These are phyloP conservation scores for Sebastiscus tertius DNA, from an alignment of 2,797 vertebrate species.

Conservation along the genomic window DNA sequence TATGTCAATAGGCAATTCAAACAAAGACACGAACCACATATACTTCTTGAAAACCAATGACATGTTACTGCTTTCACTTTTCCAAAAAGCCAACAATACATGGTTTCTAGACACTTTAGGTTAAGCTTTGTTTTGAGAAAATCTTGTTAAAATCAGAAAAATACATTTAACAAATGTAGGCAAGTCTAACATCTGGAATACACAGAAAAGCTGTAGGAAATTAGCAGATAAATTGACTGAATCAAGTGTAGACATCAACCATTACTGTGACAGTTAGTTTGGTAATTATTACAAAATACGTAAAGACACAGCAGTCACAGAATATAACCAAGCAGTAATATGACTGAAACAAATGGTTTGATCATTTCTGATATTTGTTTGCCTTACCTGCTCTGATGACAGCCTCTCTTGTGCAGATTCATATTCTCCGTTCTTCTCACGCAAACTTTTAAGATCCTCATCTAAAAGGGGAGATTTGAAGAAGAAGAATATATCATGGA, in stretches of 20 bases:
- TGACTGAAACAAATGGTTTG: not conserved
- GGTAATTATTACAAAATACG: not conserved
- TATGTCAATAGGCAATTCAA: not conserved
- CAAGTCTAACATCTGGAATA: not conserved
- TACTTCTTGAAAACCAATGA: not conserved
- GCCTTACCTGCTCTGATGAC: conserved; percentile 85
- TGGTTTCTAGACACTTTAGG: not conserved
- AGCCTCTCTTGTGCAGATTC: conserved; percentile 82
- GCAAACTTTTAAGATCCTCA: conserved; percentile 84
- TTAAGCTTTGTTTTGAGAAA: not conserved
- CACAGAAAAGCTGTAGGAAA: not conserved
- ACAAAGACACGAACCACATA: not conserved
- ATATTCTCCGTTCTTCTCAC: conserved; percentile 88
- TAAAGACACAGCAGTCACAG: not conserved
- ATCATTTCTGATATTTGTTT: not conserved
- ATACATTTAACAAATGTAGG: not conserved
- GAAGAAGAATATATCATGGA: not conserved
- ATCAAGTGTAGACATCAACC: not conserved
- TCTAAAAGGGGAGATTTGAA: conserved; percentile 68
- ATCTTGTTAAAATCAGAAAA: not conserved
- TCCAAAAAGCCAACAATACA: not conserved
- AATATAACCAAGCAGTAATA: not conserved
- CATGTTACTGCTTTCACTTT: not conserved
- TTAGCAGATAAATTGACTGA: not conserved
- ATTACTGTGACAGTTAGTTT: not conserved